Conservation (phyloP, 2,888 invertebrate species). For the Aleiodes alternator region DNA sequence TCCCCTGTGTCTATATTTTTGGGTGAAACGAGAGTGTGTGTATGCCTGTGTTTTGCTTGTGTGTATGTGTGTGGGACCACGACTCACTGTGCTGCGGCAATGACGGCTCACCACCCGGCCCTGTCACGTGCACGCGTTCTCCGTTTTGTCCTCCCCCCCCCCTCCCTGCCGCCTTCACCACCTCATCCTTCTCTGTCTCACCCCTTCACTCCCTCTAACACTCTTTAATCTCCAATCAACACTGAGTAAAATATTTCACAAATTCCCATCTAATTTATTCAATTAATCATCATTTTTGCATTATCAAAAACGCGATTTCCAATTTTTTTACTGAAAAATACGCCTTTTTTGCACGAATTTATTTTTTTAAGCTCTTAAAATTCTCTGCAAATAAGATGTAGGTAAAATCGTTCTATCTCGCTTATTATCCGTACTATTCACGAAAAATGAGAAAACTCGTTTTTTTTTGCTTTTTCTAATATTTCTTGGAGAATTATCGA, state of each 20-base stretch:
- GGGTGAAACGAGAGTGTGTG: slow-evolving; percentile 12
- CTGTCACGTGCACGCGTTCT: slow-evolving; percentile 42
- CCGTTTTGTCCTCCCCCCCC: slow-evolving; percentile 4
- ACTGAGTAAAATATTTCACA: slow-evolving; percentile 40
- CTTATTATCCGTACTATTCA: no score
- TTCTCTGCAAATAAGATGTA: no score
- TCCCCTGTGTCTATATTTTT: slow-evolving; percentile 5
- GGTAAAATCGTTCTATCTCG: no score
- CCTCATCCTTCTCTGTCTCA: slow-evolving; percentile 26
- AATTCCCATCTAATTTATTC: no score
- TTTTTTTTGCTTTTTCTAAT: no score
- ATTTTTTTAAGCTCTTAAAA: no score
- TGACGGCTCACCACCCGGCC: slow-evolving; percentile 18
- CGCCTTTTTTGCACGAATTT: no score
- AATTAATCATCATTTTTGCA: no score
- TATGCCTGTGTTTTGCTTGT: neutral
- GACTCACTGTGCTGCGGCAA: slow-evolving; percentile 21
- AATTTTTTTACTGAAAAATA: no score
- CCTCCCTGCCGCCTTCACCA: slow-evolving; percentile 3
- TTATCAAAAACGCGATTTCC: no score
- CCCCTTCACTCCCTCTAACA: slow-evolving; percentile 13
- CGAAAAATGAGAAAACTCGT: no score
- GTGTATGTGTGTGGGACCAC: slow-evolving; percentile 7
- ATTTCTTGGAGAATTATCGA: no score
- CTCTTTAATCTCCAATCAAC: slow-evolving; percentile 30